Percentiles rank a stretch among this genome's conserved stretches.
Conservation (phyloP, 2,113 vertebrate genomes). For the Callospermophilus lateralis region DNA sequence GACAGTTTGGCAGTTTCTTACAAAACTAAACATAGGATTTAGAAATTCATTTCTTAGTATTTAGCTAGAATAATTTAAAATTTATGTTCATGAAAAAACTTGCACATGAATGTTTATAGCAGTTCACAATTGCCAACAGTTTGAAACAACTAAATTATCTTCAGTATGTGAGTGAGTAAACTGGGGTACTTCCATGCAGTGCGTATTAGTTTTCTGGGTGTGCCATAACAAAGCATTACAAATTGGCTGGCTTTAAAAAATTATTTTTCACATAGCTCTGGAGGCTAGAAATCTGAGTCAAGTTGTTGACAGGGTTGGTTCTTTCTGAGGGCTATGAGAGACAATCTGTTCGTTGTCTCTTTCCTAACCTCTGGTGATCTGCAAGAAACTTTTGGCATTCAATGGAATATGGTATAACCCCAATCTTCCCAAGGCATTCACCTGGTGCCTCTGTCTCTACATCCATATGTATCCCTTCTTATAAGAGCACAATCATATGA, state of each 20-base stretch:
- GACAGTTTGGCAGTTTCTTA: neutral
- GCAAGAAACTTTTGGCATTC: neutral
- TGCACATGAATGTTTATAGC: neutral
- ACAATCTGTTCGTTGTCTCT: neutral
- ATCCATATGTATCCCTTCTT: neutral
- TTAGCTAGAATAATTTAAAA: neutral
- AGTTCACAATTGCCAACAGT: neutral
- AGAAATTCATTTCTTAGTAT: neutral
- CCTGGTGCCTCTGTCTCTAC: neutral
- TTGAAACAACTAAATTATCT: neutral
- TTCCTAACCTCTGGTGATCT: neutral
- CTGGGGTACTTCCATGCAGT: neutral
- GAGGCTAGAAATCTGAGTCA: neutral
- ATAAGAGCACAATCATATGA: neutral
- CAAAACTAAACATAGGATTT: neutral
- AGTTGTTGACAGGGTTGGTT: neutral
- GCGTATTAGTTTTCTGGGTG: neutral
- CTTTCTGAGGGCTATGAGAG: neutral
- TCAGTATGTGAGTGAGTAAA: neutral
- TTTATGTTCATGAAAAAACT: neutral
- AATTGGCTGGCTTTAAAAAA: neutral
- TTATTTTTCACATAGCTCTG: neutral
- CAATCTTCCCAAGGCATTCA: neutral
- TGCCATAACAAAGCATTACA: neutral
- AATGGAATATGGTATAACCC: neutral